Percentiles rank a stretch among this genome's conserved stretches.
These are phyloP conservation scores for Drosophila diplacantha DNA, from an alignment of 2,888 invertebrate species.

Conservation along the genomic window DNA sequence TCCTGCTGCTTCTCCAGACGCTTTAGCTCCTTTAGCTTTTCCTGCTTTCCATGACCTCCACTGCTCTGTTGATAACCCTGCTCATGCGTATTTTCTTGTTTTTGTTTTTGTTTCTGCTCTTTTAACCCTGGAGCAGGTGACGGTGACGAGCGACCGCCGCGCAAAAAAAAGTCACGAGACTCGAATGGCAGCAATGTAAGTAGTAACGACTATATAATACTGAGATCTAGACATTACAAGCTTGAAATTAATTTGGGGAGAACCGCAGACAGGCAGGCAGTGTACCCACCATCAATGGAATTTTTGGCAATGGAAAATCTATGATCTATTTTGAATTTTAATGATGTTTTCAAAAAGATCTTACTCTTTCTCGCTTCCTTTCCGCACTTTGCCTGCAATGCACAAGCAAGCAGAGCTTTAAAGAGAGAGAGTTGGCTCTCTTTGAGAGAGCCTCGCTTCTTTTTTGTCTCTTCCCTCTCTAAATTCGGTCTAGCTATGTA, in stretches of 20 bases:
- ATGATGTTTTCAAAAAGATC: no score
- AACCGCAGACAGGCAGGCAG: conserved; percentile 1
- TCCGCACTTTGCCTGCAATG: no score
- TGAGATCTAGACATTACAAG: neutral
- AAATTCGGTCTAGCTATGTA: no score
- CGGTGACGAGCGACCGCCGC: conserved; percentile 74
- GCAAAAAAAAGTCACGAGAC: conserved; percentile 77
- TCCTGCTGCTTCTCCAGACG: neutral
- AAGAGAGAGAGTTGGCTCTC: no score
- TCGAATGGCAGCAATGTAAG: conserved; percentile 74
- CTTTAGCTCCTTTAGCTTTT: conserved; percentile 1
- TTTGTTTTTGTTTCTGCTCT: neutral
- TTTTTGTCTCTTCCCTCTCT: no score
- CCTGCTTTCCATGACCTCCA: neutral
- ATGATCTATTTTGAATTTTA: no score
- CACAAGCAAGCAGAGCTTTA: no score
- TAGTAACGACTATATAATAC: conserved; percentile 21
- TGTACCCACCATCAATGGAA: neutral
- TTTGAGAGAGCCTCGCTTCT: no score
- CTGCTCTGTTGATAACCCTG: neutral
- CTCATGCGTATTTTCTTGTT: conserved; percentile 5
- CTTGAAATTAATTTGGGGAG: neutral
- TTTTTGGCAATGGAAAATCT: neutral
- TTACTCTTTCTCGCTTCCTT: no score
- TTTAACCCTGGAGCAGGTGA: conserved; percentile 60